These are phyloP conservation scores for Phainopepla nitens DNA, from an alignment of 2,113 vertebrate species.

Conservation along the genomic window DNA sequence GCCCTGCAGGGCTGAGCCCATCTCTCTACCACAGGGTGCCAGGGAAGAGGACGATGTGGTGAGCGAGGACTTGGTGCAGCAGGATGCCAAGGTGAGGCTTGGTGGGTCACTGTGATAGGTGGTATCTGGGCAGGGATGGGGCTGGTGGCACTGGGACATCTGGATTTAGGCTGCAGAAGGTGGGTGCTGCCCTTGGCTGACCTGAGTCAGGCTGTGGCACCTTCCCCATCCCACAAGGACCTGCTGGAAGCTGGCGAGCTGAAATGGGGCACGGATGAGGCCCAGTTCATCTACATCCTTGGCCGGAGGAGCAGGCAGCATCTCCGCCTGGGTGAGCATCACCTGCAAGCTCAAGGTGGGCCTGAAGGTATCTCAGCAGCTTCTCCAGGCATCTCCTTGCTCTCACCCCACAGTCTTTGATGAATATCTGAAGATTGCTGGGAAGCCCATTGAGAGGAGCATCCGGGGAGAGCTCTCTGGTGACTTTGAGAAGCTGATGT, in stretches of 20 bases:
- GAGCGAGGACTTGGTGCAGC: conserved; percentile 85
- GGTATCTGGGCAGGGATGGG: not conserved
- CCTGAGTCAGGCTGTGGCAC: not conserved
- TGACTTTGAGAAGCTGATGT: conserved; percentile 94
- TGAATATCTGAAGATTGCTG: conserved; percentile 86
- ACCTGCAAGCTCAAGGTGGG: not conserved
- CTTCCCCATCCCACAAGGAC: conserved; percentile 70
- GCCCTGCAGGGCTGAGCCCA: not conserved
- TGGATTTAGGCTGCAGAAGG: not conserved
- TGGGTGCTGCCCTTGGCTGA: no score
- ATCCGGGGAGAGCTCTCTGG: conserved; percentile 92
- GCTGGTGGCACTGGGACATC: not conserved
- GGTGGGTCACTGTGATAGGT: not conserved
- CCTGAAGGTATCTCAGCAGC: not conserved
- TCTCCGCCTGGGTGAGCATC: conserved; percentile 84
- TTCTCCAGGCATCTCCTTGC: not conserved
- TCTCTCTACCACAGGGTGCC: conserved; percentile 77
- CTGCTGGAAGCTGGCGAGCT: conserved; percentile 88
- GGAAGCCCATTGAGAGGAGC: conserved; percentile 88
- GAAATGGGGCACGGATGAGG: conserved; percentile 94
- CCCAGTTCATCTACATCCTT: conserved; percentile 93
- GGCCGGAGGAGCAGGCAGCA: conserved; percentile 91
- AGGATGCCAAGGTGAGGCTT: conserved; percentile 85
- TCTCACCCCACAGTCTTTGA: conserved; percentile 83
- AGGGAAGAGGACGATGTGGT: conserved; percentile 90